Conservation (phyloP, 2,797 vertebrate species). For the Hyperoplus immaculatus region DNA sequence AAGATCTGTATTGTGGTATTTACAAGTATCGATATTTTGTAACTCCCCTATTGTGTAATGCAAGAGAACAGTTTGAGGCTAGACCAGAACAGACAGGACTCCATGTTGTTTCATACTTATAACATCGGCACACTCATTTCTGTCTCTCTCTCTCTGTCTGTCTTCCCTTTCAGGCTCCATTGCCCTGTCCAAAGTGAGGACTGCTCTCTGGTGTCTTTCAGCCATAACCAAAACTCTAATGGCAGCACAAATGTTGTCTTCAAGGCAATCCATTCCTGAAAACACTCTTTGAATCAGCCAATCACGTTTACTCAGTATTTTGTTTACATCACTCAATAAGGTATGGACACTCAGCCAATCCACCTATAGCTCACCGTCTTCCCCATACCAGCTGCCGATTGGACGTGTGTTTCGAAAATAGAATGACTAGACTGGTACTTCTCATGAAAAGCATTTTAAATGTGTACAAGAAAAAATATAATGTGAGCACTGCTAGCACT, state of each 20-base stretch:
- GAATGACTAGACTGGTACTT: slow-evolving; percentile 86
- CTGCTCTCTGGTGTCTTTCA: slow-evolving; percentile 75
- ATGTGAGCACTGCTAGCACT: slow-evolving; percentile 82
- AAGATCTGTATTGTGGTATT: too few species aligned
- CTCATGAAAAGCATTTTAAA: slow-evolving; percentile 79
- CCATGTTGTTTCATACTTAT: neutral
- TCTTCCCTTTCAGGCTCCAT: slow-evolving; percentile 73
- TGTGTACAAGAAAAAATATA: slow-evolving; percentile 46
- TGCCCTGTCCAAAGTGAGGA: slow-evolving; percentile 81
- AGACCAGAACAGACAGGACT: neutral
- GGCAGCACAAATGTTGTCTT: slow-evolving; percentile 78
- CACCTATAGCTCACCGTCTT: slow-evolving; percentile 85
- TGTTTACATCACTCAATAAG: slow-evolving; percentile 88
- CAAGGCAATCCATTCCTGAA: slow-evolving; percentile 80
- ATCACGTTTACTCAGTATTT: slow-evolving; percentile 85
- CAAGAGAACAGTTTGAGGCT: neutral
- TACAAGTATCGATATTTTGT: too few species aligned
- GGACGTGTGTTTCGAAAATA: slow-evolving; percentile 80
- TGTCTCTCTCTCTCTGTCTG: slow-evolving; percentile 18
- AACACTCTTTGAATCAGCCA: slow-evolving; percentile 82
- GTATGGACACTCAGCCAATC: slow-evolving; percentile 83
- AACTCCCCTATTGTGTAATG: neutral
- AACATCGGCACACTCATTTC: neutral
- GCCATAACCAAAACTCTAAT: slow-evolving; percentile 88
- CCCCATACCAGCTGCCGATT: slow-evolving; percentile 86